Evolutionary conservation across 2,797 vertebrate genomes (phyloP), one percentile per base, ranked within the genome.

Genomic region (Crenichthys baileyi): DNA sequence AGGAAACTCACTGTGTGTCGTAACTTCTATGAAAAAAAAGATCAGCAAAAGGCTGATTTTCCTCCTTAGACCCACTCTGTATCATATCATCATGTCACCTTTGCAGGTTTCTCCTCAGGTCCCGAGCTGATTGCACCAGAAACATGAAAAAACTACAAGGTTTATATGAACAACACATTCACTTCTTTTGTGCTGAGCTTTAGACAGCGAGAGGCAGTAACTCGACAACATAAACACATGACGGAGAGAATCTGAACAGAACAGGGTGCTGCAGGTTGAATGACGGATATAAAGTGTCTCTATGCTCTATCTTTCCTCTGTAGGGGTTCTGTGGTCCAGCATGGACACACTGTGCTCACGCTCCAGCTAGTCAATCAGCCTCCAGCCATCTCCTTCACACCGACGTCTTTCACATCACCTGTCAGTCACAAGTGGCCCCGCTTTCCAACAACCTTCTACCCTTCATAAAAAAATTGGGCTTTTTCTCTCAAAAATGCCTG

Each of bases 221-320:
- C 44, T 12, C 9, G 65, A 92, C 83, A 53, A 91, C 83, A 89
- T 77, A 16, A 53, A 91, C 84, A 91, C 82, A 26, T 78, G 39
- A 88, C 77, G 81, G 80, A 89, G 80, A 79, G 55, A 78, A 83
- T 22, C 84, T 70, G 80, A 80, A 89, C 72, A 84, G 77, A 76
- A 55, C 16, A 39, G 51, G 5, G 48, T 22, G 53, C 77, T 79
- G 82, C 71, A 78, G 85, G 80, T 78, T 77, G 87, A 90, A 88
- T 84, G 85, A 89, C 88, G 85, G 83, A 87, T 82, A 91, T 92
- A 93, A 94, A 94, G 88, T 94, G 93, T 94, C 89, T 91, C 83
- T 92, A 92, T 92, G 90, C 89, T 91, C 79, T 85, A 81, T 79
- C 79, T 70, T 86, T 85, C 73, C 68, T 70, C 78, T 74, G 82